phyloP scores from a whole-genome alignment of 2,797 vertebrate species.

The Sardinella longiceps region DNA sequence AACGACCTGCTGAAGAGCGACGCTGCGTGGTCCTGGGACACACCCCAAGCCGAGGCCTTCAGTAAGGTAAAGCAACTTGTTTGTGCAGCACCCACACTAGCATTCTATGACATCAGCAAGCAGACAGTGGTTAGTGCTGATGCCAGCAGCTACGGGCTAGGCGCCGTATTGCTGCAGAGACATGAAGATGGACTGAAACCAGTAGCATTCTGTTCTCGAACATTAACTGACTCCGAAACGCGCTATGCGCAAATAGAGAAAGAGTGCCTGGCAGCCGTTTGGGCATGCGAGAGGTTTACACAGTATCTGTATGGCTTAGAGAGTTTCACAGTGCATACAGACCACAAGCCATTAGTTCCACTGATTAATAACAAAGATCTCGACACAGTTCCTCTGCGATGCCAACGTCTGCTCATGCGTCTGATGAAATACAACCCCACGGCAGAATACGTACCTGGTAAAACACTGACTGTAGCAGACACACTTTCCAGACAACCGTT shows the following conservation, averaged over 20 bases:
- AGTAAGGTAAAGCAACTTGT: not conserved
- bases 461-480: too few species aligned
- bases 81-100: not conserved
- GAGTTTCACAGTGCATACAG: constrained; percentile 6
- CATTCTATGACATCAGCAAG: constrained; percentile 1
- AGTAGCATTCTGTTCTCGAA: not conserved
- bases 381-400: not conserved
- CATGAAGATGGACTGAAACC: not conserved
- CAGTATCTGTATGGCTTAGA: not conserved
- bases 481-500: not conserved
- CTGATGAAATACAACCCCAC: too few species aligned
- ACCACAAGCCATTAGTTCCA: not conserved
- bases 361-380: not conserved
- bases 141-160: not conserved
- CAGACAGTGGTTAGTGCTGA: not conserved
- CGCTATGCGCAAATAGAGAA: too few species aligned
- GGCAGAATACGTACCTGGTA: too few species aligned
- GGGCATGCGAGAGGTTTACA: not conserved
- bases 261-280: not conserved
- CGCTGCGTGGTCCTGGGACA: constrained; percentile 19
- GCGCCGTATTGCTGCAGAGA: too few species aligned
- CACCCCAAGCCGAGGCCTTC: not conserved
- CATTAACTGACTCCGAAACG: not conserved
- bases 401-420: too few species aligned
- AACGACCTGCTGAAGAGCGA: constrained; percentile 32